Evolutionary conservation across 2,113 vertebrate species (phyloP), one percentile per base, ranked within the genome.

Genomic region (Anolis sagrei): DNA sequence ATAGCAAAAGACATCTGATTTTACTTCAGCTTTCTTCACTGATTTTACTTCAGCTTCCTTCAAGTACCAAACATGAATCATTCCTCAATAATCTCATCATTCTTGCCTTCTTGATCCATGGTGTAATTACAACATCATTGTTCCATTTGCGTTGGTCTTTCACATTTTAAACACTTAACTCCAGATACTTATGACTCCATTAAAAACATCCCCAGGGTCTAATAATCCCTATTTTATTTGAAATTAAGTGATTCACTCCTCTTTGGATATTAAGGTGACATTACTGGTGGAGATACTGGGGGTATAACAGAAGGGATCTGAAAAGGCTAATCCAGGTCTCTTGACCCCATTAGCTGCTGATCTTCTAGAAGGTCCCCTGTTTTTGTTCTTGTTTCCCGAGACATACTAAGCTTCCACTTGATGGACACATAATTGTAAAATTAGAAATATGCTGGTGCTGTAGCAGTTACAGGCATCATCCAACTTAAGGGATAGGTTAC

Each of bases 131-230:
- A 84, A 75, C 44, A 68, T 58, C 79, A 58, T 54, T 68, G 62
- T 58, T 51, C 76, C 69, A 68, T 76, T 75, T 88, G 74, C 58
- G 5, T 39, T 79, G 81, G 77, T 51, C 70, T 75, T 44, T 84
- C 76, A 88, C 27, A 75, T 75, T 80, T 74, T 79, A 83, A 88
- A 58, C 32, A 79, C 76, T 66, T 74, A 66, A 39, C 32, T 88
- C 74, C 76, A 88, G 76, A 84, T 75, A 79, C 76, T 84, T 79
- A 75, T 74, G 48, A 88, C 61, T 84, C 83, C 69, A 84, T 84
- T 88, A 79, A 79, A 79, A 88, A 54, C 70, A n/a, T 79, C 74
- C 61, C 58, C 44, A 61, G n/a, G 58, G 81, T 68, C 44, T 58
- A 66, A 84, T 79, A 73, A 66, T 51, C 62, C 70, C 76, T 61